Evolutionary conservation across 2,888 invertebrate species (phyloP).

Genomic region (Bellardia pandia): DNA sequence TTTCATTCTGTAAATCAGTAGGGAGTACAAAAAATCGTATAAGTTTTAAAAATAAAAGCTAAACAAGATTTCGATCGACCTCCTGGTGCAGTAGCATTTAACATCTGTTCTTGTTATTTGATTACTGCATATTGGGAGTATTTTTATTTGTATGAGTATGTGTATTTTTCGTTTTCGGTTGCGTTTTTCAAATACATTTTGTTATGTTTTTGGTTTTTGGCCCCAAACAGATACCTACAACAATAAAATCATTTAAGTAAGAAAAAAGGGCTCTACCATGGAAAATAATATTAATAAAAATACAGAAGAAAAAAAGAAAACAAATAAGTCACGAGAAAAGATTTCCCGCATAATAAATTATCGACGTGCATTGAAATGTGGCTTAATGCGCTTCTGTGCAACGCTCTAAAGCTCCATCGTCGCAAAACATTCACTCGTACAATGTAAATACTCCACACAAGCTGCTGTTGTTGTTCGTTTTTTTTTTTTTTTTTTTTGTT

Average conservation of each 20-base stretch:
- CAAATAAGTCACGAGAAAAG: constrained; percentile 83
- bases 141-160: constrained; percentile 16
- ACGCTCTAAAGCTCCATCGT: constrained; percentile 67
- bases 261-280: constrained; percentile 43
- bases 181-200: background rate
- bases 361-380: constrained; percentile 77
- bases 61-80: constrained; percentile 70
- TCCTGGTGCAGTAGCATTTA: constrained; percentile 76
- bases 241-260: constrained; percentile 34
- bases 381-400: constrained; percentile 77
- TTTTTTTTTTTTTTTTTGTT: constrained; percentile 14
- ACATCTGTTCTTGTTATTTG: constrained; percentile 75
- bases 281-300: constrained; percentile 66
- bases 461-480: constrained; percentile 34
- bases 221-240: constrained; percentile 30
- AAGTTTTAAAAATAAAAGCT: constrained; percentile 40
- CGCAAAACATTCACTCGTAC: constrained; percentile 19
- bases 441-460: constrained; percentile 50
- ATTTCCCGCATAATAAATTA: constrained; percentile 83
- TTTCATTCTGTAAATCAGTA: constrained; percentile 42
- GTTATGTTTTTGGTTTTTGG: constrained; percentile 7
- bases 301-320: constrained; percentile 78
- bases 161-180: constrained; percentile 12
- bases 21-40: constrained; percentile 48
- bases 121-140: constrained; percentile 46